phyloP scores from a whole-genome alignment of 92 coral and sea anemone species.

The Micromussa lordhowensis region DNA sequence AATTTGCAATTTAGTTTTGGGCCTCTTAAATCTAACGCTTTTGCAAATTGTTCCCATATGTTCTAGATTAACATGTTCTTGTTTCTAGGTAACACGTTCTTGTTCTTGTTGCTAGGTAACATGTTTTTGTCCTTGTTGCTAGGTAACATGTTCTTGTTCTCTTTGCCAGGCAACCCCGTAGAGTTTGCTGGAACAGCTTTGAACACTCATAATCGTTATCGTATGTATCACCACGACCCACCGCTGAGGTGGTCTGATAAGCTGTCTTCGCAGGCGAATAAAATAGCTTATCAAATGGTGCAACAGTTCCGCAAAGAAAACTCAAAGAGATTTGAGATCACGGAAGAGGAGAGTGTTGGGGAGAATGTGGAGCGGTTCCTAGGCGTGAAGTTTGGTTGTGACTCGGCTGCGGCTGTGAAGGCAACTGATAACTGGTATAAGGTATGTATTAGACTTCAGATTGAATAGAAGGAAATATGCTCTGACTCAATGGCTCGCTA shows the following conservation, averaged over 20 bases:
- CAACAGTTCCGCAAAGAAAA: constrained; percentile 25
- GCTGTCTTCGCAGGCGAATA: constrained; percentile 84
- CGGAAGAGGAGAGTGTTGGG: constrained; percentile 69
- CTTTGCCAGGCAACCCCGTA: constrained; percentile 52
- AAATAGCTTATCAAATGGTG: constrained; percentile 81
- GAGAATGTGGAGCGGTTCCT: constrained; percentile 85
- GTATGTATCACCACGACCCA: constrained; percentile 89
- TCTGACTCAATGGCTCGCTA: too few species aligned
- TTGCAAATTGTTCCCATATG: too few species aligned
- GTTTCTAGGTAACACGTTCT: too few species aligned
- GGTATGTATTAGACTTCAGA: background rate
- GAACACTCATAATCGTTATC: constrained; percentile 85
- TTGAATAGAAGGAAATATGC: too few species aligned
- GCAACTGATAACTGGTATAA: constrained; percentile 91
- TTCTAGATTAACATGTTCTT: too few species aligned
- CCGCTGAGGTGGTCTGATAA: constrained; percentile 91
- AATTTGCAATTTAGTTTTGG: too few species aligned
- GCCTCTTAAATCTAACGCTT: too few species aligned
- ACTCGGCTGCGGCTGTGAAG: constrained; percentile 77
- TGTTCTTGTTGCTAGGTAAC: too few species aligned
- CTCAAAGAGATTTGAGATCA: constrained; percentile 48
- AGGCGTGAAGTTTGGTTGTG: constrained; percentile 83
- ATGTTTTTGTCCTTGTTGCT: too few species aligned
- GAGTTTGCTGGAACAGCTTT: constrained; percentile 76
- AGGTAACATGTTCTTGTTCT: background rate